Evolutionary conservation across 2,797 vertebrate species (phyloP).

Genomic region (Tympanoctomys barrerae): DNA sequence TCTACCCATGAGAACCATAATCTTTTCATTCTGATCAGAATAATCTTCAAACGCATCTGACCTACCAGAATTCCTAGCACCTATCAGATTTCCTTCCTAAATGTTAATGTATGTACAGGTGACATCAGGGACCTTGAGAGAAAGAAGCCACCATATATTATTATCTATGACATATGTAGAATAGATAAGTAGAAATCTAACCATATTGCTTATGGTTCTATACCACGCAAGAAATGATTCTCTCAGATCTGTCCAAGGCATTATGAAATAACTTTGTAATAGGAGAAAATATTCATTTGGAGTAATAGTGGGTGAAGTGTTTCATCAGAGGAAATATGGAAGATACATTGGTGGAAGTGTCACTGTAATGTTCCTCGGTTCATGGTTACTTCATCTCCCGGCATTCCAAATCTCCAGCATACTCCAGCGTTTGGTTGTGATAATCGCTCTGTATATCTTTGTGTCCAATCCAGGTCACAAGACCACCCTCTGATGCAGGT

Average conservation of each 20-base stretch:
- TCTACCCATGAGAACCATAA: neutral
- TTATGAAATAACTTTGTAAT: neutral
- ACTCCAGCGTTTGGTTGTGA: neutral
- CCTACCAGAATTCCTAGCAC: neutral
- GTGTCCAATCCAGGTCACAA: neutral
- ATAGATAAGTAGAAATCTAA: neutral
- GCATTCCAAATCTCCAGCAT: neutral
- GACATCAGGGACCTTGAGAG: neutral
- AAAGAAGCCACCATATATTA: neutral
- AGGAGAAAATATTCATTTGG: neutral
- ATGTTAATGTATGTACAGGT: neutral
- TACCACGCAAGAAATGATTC: neutral
- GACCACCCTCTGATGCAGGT: neutral
- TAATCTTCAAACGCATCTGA: neutral
- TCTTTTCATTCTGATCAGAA: neutral
- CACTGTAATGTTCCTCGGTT: accelerated
- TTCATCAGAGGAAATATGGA: neutral
- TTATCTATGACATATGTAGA: neutral
- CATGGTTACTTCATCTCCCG: neutral
- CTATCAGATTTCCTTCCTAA: accelerated
- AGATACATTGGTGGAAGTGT: too few species aligned
- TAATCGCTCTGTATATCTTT: neutral
- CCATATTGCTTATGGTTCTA: neutral
- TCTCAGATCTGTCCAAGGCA: neutral
- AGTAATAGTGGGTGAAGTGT: neutral